Percentiles rank a stretch among this genome's conserved stretches.
phyloP scores from a whole-genome alignment of 2,113 vertebrate genomes.

The Mormoops blainvillei region DNA sequence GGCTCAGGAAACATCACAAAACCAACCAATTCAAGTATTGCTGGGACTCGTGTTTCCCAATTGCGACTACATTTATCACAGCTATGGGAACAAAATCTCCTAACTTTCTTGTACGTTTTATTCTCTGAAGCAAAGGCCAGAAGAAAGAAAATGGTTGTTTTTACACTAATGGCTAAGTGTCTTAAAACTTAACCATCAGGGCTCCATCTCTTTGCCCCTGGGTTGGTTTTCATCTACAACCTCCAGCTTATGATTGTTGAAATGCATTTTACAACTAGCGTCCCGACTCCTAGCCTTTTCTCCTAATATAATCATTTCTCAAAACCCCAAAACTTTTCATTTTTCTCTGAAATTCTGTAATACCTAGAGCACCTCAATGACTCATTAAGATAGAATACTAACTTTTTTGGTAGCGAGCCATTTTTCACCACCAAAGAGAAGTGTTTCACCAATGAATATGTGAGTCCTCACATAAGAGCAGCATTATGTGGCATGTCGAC shows the following conservation, averaged over 20 bases:
- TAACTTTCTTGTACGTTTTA: not conserved
- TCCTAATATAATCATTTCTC: not conserved
- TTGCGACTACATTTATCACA: not conserved
- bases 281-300: not conserved
- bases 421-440: not conserved
- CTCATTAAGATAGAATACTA: not conserved
- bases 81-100: not conserved
- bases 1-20: not conserved
- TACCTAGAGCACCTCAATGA: not conserved
- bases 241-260: not conserved
- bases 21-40: not conserved
- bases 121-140: not conserved
- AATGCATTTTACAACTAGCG: not conserved
- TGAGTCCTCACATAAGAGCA: not conserved
- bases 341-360: not conserved
- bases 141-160: not conserved
- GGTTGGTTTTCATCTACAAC: not conserved
- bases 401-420: not conserved
- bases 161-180: not conserved
- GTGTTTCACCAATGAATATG: not conserved
- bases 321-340: not conserved
- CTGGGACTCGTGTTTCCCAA: not conserved
- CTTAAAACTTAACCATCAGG: not conserved
- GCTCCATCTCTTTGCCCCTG: not conserved
- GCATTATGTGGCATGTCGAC: not conserved